Conservation (phyloP, 1,140 invertebrate species). For the Caligus rogercresseyi region DNA sequence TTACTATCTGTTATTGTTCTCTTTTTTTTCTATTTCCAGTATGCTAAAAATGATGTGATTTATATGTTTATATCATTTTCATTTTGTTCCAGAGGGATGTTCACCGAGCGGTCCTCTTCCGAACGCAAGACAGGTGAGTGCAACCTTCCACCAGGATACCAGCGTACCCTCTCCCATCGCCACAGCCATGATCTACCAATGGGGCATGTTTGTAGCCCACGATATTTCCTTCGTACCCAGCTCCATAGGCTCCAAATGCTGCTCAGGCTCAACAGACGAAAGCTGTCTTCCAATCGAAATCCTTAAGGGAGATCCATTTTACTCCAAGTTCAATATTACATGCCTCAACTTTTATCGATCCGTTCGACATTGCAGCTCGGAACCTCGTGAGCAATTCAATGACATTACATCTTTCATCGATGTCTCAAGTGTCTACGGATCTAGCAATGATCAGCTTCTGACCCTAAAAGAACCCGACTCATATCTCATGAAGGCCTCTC, state of each 20-base stretch:
- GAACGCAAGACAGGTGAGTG: slow-evolving; percentile 5
- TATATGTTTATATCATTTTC: no score
- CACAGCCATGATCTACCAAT: slow-evolving; percentile 44
- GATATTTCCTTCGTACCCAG: slow-evolving; percentile 37
- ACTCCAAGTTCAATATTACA: slow-evolving; percentile 32
- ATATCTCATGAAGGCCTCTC: slow-evolving; percentile 27
- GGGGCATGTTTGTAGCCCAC: slow-evolving; percentile 57
- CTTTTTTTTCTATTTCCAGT: no score
- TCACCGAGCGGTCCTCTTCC: not conserved
- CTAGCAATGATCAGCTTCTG: slow-evolving; percentile 21
- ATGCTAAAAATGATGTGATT: no score
- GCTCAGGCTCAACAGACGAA: slow-evolving; percentile 47
- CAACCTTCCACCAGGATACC: not conserved
- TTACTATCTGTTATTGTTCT: no score
- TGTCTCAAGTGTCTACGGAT: slow-evolving; percentile 71
- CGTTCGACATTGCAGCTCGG: slow-evolving; percentile 30
- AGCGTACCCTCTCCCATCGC: not conserved
- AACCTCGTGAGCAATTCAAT: slow-evolving; percentile 54
- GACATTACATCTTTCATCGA: slow-evolving; percentile 76
- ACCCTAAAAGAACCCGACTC: slow-evolving; percentile 27
- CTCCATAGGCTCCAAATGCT: slow-evolving; percentile 56
- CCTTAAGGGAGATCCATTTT: slow-evolving; percentile 48
- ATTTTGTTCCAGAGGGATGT: not conserved
- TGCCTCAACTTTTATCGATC: slow-evolving; percentile 7
- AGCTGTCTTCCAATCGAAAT: slow-evolving; percentile 63